Base-by-base conservation (phyloP, 1,140 invertebrate genomes). In the Steinernema khuongi region DNA sequence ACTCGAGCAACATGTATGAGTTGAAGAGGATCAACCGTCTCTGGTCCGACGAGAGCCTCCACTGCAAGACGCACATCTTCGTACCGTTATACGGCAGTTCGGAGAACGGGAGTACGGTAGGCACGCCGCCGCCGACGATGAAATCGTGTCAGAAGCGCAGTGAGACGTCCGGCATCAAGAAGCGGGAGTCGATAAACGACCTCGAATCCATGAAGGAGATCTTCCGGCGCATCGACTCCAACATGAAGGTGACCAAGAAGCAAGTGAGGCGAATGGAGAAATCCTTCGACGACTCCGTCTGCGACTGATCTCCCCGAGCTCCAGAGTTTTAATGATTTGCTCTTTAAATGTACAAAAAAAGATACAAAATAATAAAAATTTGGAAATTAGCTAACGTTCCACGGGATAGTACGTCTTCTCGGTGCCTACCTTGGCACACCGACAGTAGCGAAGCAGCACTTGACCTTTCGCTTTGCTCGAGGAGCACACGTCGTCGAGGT, bases 231-330 rank as follows among this genome's bases (percentile, higher is more conserved):
- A 60, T 60, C 14, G 50, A 60, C 19, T 60, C 50, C 11, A 60
- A 60, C 22, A 60, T 60, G 50, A 60, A 60, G 50, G 50, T 60
- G 50, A 60, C 50, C 14, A 60, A 60, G 50, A 60, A 60, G 50
- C 14, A 14, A 14, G 50, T 60, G 11, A 14, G 50, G 7, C 11
- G 50, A 2, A 60, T 60, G 50, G 50, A 60, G 50, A 60, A 60
- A 26, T 60, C 50, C 11, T 60, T 60, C 50, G 50, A 60, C 19
- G 14, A 14, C 14, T 60, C 50, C 50, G 50, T 60, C 4, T 60
- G 50, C 19, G 50, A 60, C 26, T 60, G 50, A 60, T 4, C 36
- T n/a, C 26, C 14, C 11, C 26, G 50, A 11, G 14, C 22, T 60
- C 50, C 50, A 60, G 50, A 60, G 50, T 60, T 60, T 60, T 60